Percentiles rank a stretch among this genome's conserved stretches.
Conservation (phyloP, 2,797 vertebrate species). For the Rhinella marina region DNA sequence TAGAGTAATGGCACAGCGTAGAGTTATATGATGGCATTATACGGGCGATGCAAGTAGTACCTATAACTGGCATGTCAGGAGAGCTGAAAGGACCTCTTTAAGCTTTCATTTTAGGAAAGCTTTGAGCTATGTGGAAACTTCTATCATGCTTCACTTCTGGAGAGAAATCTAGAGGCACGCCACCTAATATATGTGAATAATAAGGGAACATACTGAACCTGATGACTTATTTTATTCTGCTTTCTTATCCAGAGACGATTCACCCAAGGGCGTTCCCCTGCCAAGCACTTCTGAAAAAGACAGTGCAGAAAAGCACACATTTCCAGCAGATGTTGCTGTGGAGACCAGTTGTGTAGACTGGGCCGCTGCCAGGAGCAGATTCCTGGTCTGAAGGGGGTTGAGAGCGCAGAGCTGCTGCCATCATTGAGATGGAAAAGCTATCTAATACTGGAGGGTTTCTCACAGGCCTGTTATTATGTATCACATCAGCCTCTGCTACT, state of each 20-base stretch:
- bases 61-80: neutral
- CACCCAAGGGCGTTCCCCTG: constrained; percentile 24
- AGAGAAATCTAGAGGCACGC: neutral
- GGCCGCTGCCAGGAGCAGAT: constrained; percentile 32
- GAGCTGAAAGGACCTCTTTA: neutral
- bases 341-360: constrained; percentile 38
- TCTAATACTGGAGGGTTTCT: neutral
- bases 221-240: constrained; percentile 9
- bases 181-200: neutral
- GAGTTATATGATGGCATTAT: too few relatives aligned
- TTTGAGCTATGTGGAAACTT: neutral
- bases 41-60: too few relatives aligned
- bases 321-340: constrained; percentile 26
- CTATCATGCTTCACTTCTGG: neutral
- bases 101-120: neutral
- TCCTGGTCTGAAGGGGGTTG: constrained; percentile 25
- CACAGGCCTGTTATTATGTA: constrained; percentile 6
- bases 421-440: constrained; percentile 39
- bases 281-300: constrained; percentile 17
- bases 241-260: constrained; percentile 3
- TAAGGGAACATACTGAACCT: neutral
- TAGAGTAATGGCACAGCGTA: too few relatives aligned
- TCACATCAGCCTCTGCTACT: neutral
- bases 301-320: constrained; percentile 1
- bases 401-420: neutral